Base-by-base conservation (phyloP, 1,140 invertebrate genomes). In the Cotesia chilonis region DNA sequence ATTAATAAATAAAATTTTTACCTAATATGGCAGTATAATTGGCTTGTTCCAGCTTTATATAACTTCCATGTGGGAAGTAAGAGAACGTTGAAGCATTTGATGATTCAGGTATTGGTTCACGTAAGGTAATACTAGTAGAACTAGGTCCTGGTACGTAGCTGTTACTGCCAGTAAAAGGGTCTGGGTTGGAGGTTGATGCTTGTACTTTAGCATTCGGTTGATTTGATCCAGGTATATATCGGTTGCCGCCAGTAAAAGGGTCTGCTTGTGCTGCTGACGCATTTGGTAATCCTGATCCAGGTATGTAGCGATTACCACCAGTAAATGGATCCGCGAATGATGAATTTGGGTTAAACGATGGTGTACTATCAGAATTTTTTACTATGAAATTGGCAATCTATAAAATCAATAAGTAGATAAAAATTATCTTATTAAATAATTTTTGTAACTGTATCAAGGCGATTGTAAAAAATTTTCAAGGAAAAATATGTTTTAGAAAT, bases 301-400 rank as follows among this genome's bases (percentile, higher is more conserved):
- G 92, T 59, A 92, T 88, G 80, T 95, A 95, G 57, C 94, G 89
- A 55, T 89, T 92, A 65, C 89, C 90, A 63, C 94, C 94, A 6
- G 94, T 96, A 79, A 95, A 95, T 6, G 94, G 94, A 89, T 95
- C 94, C 73, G 89, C 88, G 81, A 87, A 92, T 69, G 90, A 90
- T 73, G 77, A 80, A 76, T 80, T 85, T 5, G 84, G 80, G 51
- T 82, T 82, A 10, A 81, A 63, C 54, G 76, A 63, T 68, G 82
- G 78, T 35, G 75, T 71, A 47, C 75, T 28, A 63, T 79, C 76
- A 66, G 82, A 85, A 87, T 98, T 98, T 73, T 92, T 94, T 12
- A 96, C 89, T 72, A 99, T 97, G 83, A 98, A 98, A 87, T 97
- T 94, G n/a, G 96, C 96, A 36, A 94, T 89, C 87, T 92, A 86